Percentiles rank a stretch among this genome's conserved stretches.
Evolutionary conservation across 2,888 invertebrate genomes (phyloP).

Genomic region (Lithosia quadra): DNA sequence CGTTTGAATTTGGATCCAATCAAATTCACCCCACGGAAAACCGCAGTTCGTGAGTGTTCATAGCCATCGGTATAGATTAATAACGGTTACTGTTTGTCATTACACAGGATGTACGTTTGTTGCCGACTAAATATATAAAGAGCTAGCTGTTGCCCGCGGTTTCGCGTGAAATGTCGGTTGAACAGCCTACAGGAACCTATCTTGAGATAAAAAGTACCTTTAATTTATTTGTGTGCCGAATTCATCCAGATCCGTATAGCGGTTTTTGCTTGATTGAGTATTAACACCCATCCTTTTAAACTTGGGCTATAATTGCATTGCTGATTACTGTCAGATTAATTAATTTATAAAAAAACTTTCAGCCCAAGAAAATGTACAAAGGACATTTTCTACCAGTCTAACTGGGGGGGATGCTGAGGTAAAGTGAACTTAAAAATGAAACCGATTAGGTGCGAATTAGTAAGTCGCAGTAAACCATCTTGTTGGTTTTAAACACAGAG

Average conservation of each 20-base stretch:
- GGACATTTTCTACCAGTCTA: too few species aligned
- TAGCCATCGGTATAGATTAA: neutral
- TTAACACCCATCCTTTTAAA: neutral
- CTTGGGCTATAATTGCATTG: neutral
- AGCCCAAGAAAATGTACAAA: too few species aligned
- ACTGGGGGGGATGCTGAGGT: too few species aligned
- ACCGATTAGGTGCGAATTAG: too few species aligned
- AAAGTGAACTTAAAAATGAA: too few species aligned
- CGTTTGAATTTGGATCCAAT: neutral
- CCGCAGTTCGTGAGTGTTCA: conserved; percentile 1
- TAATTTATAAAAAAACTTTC: too few species aligned
- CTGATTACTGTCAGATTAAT: too few species aligned
- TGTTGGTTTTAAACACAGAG: conserved; percentile 31
- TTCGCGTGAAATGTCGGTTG: neutral
- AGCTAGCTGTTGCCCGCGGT: neutral
- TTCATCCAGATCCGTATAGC: neutral
- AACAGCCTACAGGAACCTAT: too few species aligned
- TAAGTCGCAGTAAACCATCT: neutral
- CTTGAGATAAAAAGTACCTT: neutral
- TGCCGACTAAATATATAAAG: neutral
- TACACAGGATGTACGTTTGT: neutral
- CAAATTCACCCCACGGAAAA: neutral
- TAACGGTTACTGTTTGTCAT: neutral
- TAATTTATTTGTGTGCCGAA: neutral
- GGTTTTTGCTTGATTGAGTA: neutral